phyloP scores from a whole-genome alignment of 2,113 vertebrate genomes.

The Aphyosemion australe region DNA sequence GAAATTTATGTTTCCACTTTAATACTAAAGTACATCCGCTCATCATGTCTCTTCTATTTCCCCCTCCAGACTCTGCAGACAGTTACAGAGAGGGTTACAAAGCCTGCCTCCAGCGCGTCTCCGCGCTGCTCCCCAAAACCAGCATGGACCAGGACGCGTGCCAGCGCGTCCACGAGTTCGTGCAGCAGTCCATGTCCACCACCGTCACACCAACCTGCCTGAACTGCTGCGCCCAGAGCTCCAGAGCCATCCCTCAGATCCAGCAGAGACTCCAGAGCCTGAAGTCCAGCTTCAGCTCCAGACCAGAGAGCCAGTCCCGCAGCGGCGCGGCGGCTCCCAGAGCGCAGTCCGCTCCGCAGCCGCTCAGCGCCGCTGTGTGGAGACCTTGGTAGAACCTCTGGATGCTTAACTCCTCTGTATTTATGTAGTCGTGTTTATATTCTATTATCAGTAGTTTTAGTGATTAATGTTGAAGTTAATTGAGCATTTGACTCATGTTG shows the following conservation, averaged over 20 bases:
- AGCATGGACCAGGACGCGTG: constrained; percentile 75
- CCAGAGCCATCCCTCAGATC: constrained; percentile 62
- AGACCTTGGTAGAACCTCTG: constrained; percentile 84
- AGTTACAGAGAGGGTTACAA: constrained; percentile 85
- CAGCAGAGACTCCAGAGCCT: constrained; percentile 68
- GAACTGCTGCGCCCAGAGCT: constrained; percentile 70
- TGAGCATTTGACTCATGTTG: constrained; percentile 54
- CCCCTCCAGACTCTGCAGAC: constrained; percentile 69
- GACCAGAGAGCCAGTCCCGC: constrained; percentile 40
- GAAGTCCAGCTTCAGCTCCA: constrained; percentile 63
- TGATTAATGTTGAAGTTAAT: constrained; percentile 13
- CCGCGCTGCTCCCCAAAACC: constrained; percentile 77
- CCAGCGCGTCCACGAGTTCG: constrained; percentile 77
- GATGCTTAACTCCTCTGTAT: constrained; percentile 8
- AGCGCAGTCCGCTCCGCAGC: constrained; percentile 29
- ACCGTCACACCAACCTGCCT: constrained; percentile 55
- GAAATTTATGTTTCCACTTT: too few relatives aligned
- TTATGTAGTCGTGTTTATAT: constrained; percentile 44
- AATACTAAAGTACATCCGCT: constrained; percentile 13
- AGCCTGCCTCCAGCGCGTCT: constrained; percentile 84
- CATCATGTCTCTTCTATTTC: constrained; percentile 1
- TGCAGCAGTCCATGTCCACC: constrained; percentile 69
- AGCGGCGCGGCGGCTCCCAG: constrained; percentile 32
- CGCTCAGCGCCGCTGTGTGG: constrained; percentile 52
- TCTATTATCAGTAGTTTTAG: background rate